These are phyloP conservation scores for Onychomys leucogaster DNA, from an alignment of 2,797 vertebrate genomes.

Conservation along the genomic window DNA sequence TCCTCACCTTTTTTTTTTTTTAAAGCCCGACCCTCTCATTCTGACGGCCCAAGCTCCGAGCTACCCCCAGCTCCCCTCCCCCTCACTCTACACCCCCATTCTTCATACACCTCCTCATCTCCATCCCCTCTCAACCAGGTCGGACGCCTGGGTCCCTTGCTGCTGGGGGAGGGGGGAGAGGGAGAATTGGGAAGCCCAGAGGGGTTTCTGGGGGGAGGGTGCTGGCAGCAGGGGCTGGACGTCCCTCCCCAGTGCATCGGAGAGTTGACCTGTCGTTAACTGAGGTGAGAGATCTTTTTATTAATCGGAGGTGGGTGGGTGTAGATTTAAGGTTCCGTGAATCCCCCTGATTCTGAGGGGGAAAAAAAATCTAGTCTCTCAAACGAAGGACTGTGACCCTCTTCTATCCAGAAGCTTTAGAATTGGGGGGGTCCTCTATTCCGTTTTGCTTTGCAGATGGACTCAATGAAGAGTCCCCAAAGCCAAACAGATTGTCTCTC, in stretches of 20 bases:
- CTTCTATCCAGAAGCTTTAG: neutral
- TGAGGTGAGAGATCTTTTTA: conserved; percentile 79
- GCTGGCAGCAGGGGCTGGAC: conserved; percentile 48
- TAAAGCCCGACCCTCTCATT: conserved; percentile 78
- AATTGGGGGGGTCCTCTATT: conserved; percentile 58
- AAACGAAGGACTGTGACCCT: conserved; percentile 10
- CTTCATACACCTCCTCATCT: conserved; percentile 41
- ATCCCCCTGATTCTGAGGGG: neutral
- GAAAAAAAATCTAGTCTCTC: neutral
- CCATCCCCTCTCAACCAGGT: conserved; percentile 46
- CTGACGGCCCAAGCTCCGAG: conserved; percentile 45
- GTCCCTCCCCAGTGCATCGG: conserved; percentile 65
- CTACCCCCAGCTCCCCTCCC: conserved; percentile 33
- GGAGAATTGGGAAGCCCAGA: conserved; percentile 50
- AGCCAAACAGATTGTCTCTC: conserved; percentile 38
- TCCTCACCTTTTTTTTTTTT: conserved; percentile 68
- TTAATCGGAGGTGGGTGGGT: conserved; percentile 79
- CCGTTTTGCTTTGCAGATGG: neutral
- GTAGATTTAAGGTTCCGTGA: conserved; percentile 45
- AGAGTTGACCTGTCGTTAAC: conserved; percentile 71
- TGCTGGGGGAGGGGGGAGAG: conserved; percentile 68
- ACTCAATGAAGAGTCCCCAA: conserved; percentile 32
- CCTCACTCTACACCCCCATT: conserved; percentile 45
- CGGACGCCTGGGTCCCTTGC: conserved; percentile 76
- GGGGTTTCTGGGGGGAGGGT: conserved; percentile 63